These are phyloP conservation scores for Hyalella azteca DNA, from an alignment of 2,888 invertebrate species.

Conservation along the genomic window DNA sequence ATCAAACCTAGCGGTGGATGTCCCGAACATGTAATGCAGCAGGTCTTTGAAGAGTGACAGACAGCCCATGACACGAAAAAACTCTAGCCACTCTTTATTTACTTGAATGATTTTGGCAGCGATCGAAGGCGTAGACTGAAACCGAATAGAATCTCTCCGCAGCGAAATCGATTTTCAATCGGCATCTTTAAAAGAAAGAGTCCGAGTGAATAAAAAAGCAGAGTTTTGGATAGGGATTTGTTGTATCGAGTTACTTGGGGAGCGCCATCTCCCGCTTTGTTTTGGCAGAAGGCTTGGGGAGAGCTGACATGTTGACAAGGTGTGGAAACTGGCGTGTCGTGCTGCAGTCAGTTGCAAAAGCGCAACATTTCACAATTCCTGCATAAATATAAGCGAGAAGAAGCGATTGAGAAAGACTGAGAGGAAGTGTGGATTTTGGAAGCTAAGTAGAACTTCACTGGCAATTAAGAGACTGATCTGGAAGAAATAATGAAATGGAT, in stretches of 20 bases:
- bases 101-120: too few species aligned
- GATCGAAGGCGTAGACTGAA: background rate
- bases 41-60: too few species aligned
- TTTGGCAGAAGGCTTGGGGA: background rate
- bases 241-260: conserved; percentile 1
- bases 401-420: too few species aligned
- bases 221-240: conserved; percentile 30
- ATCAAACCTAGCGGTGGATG: too few species aligned
- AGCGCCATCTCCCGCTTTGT: conserved; percentile 23
- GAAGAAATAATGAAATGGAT: too few species aligned
- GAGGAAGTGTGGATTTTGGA: too few species aligned
- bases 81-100: too few species aligned
- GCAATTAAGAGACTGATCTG: too few species aligned
- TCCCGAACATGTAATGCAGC: too few species aligned
- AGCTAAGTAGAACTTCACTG: too few species aligned
- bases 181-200: background rate
- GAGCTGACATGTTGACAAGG: conserved; percentile 7
- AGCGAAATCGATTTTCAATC: conserved; percentile 12
- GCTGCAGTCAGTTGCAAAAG: background rate
- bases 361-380: background rate
- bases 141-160: background rate
- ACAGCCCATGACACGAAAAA: too few species aligned
- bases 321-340: background rate
- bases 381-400: too few species aligned
- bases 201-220: background rate